Conservation (phyloP, 2,797 vertebrate genomes). For the Anisognathus igniventris region DNA sequence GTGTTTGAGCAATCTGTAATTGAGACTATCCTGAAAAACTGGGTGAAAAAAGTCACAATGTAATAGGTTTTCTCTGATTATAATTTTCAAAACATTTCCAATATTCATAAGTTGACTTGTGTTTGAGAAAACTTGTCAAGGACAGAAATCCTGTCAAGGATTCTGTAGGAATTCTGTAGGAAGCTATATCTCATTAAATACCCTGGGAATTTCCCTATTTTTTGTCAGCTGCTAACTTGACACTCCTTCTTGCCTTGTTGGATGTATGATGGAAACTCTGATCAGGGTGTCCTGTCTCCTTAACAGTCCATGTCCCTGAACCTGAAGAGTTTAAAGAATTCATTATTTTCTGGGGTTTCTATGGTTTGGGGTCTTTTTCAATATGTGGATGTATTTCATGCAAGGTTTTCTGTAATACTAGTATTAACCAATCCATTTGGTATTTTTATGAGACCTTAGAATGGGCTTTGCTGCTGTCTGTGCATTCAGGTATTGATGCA, state of each 20-base stretch:
- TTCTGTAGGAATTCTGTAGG: not conserved
- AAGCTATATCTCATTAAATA: not conserved
- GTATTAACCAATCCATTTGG: rapidly evolving
- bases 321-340: not conserved
- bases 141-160: not conserved
- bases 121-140: not conserved
- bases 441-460: not conserved
- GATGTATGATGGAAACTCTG: not conserved
- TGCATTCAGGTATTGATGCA: not conserved
- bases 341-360: not conserved
- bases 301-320: not conserved
- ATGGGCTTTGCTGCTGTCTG: not conserved
- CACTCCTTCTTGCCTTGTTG: not conserved
- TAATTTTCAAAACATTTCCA: not conserved
- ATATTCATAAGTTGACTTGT: not conserved
- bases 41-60: not conserved
- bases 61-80: not conserved
- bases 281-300: not conserved
- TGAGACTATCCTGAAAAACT: not conserved
- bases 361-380: rapidly evolving
- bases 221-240: not conserved
- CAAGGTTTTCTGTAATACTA: not conserved
- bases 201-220: not conserved
- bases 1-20: not conserved
- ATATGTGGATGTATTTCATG: not conserved